Percentiles rank a stretch among this genome's conserved stretches.
These are phyloP conservation scores for Leptinotarsa rubiginosa DNA, from an alignment of 2,888 invertebrate species.

Conservation along the genomic window DNA sequence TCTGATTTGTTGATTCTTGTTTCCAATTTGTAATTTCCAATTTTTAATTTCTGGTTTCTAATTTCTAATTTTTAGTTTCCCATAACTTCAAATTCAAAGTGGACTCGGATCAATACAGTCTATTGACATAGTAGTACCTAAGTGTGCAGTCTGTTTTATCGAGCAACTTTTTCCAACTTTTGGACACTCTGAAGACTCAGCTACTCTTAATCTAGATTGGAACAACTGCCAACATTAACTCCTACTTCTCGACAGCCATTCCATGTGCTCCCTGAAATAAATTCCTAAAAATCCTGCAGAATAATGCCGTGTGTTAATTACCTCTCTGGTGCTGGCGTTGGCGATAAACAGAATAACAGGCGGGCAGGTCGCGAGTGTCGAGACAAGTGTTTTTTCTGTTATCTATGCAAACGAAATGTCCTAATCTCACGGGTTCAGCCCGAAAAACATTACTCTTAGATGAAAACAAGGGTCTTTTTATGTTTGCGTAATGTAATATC, in stretches of 20 bases:
- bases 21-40: too few species aligned
- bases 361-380: conserved; percentile 61
- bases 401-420: conserved; percentile 63
- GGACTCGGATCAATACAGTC: too few species aligned
- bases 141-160: too few species aligned
- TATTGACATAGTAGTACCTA: too few species aligned
- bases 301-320: conserved; percentile 58
- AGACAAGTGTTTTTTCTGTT: conserved; percentile 65
- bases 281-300: conserved; percentile 37
- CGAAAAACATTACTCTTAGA: conserved; percentile 53
- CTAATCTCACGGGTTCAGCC: conserved; percentile 61
- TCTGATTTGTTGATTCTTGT: too few species aligned
- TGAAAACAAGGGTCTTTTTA: conserved; percentile 50
- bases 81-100: too few species aligned
- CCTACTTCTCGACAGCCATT: background rate
- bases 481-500: conserved; percentile 52
- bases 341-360: conserved; percentile 61
- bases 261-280: conserved; percentile 21
- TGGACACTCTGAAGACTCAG: too few species aligned
- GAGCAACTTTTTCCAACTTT: too few species aligned
- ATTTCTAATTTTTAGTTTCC: too few species aligned
- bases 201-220: background rate
- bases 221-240: background rate
- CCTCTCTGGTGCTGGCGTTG: conserved; percentile 51
- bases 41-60: too few species aligned